A percentile compares a stretch with the other conserved stretches of the same genome.
These are phyloP conservation scores for Anticlea derivata DNA, from an alignment of 2,888 invertebrate species.

Conservation along the genomic window DNA sequence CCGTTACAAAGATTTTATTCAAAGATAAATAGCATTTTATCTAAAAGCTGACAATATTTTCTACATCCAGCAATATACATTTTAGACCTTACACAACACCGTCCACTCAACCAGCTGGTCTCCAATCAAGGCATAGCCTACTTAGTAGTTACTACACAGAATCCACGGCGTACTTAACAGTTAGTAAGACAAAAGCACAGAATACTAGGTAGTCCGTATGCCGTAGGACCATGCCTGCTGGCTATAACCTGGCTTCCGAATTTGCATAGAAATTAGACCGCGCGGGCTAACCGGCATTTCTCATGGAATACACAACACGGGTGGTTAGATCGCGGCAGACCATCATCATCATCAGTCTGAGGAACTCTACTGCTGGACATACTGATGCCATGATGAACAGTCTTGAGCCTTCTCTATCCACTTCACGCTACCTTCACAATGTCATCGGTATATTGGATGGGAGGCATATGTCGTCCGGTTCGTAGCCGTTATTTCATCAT, in stretches of 20 bases:
- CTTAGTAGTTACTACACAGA: not conserved
- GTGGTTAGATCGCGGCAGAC: not conserved
- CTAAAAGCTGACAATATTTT: slow-evolving; percentile 4
- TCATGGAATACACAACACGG: slow-evolving; percentile 61
- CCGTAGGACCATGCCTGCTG: slow-evolving; percentile 21
- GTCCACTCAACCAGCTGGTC: slow-evolving; percentile 11
- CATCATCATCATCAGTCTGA: too few species aligned
- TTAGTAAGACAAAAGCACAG: slow-evolving; percentile 6
- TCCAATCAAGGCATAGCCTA: slow-evolving; percentile 6
- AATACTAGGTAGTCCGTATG: not conserved
- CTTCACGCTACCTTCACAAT: too few species aligned
- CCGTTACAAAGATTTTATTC: not conserved
- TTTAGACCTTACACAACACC: slow-evolving; percentile 8
- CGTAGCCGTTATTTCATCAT: too few species aligned
- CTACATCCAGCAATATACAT: slow-evolving; percentile 1
- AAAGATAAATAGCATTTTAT: not conserved
- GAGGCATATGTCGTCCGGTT: too few species aligned
- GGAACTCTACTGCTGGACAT: too few species aligned
- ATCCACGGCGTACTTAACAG: not conserved
- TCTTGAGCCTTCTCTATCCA: too few species aligned
- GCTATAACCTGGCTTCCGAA: slow-evolving; percentile 39
- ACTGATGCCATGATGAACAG: too few species aligned
- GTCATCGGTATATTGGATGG: too few species aligned
- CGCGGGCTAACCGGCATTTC: slow-evolving; percentile 67
- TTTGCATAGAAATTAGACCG: slow-evolving; percentile 77